Base-by-base conservation (phyloP, 2,888 invertebrate genomes). In the Acholoe squamosa region DNA sequence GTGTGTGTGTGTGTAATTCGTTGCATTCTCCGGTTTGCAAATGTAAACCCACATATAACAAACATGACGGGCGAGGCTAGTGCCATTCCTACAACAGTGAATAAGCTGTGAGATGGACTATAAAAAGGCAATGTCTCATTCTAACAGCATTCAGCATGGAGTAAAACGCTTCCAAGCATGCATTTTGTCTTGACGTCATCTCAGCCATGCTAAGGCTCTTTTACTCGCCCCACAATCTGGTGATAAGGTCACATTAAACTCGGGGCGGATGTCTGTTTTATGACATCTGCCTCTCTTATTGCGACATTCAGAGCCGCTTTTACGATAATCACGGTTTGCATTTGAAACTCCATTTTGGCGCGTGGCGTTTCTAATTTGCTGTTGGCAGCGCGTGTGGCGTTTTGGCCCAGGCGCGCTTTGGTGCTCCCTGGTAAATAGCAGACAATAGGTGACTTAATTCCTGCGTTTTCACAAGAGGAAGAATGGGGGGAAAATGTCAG, bases 281-380 rank as follows among this genome's bases (percentile, higher is more conserved):
- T 31, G 80, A 43, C 80, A 43, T 33, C n/a, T 22, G 16, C 34
- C 25, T 12, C 31, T 25, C 28, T 28, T 71, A 28, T 71, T 71
- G 28, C 71, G 71, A 71, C 71, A 71, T 71, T 71, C 71, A 71
- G 71, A 71, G 71, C 71, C 28, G 71, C 14, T 80, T 76, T 80
- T 80, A 80, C 43, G 33, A 80, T 34, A 80, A 80, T 80, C 61
- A 61, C 61, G 25, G 61, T 61, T 25, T 61, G n/a, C 25, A 80
- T 33, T 43, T 43, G 43, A 80, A 80, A 80, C 43, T 43, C 80
- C 80, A 80, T 80, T 80, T 80, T 33, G 33, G 33, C 80, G 80
- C 80, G 76, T 25, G 61, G 25, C 76, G 76, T 28, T 14, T 76
- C 31, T 76, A 76, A 76, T 31, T 61, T 71, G 43, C 43, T 43